These are phyloP conservation scores for Plestiodon gilberti DNA, from an alignment of 2,113 vertebrate species.

Conservation along the genomic window DNA sequence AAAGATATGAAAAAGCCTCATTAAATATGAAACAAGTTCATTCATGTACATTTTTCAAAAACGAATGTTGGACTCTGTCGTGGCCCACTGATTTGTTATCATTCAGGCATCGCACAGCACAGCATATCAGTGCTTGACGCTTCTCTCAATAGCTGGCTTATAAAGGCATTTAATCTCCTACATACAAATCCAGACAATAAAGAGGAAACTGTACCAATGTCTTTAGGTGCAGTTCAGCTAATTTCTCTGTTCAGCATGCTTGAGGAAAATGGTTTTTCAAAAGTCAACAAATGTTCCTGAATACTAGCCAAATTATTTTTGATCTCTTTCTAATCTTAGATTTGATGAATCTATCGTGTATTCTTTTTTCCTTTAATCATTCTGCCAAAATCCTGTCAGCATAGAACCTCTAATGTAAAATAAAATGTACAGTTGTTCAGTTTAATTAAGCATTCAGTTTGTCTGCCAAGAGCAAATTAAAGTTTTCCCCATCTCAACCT, in stretches of 20 bases:
- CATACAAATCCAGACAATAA: background rate
- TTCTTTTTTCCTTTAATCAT: constrained; percentile 41
- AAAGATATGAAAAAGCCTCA: constrained; percentile 39
- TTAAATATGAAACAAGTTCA: constrained; percentile 30
- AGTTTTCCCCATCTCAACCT: constrained; percentile 42
- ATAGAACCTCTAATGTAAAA: constrained; percentile 51
- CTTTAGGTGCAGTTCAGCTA: constrained; percentile 30
- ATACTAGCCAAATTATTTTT: constrained; percentile 53
- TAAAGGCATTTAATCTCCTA: background rate
- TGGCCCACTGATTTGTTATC: background rate
- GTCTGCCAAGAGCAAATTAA: constrained; percentile 69
- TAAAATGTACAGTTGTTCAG: constrained; percentile 66
- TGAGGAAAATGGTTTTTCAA: constrained; percentile 43
- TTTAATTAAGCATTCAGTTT: constrained; percentile 67
- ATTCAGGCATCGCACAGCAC: constrained; percentile 7
- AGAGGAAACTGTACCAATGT: background rate
- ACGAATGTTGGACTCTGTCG: constrained; percentile 26
- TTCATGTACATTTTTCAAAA: constrained; percentile 25
- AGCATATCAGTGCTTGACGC: background rate
- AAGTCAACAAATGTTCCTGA: constrained; percentile 39
- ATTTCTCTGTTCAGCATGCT: constrained; percentile 42
- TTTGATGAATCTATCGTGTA: constrained; percentile 54
- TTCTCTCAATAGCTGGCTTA: background rate
- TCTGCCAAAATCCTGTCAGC: constrained; percentile 63
- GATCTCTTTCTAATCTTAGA: constrained; percentile 62